These are phyloP conservation scores for Brenthis ino DNA, from an alignment of 2,888 invertebrate genomes.

Conservation along the genomic window DNA sequence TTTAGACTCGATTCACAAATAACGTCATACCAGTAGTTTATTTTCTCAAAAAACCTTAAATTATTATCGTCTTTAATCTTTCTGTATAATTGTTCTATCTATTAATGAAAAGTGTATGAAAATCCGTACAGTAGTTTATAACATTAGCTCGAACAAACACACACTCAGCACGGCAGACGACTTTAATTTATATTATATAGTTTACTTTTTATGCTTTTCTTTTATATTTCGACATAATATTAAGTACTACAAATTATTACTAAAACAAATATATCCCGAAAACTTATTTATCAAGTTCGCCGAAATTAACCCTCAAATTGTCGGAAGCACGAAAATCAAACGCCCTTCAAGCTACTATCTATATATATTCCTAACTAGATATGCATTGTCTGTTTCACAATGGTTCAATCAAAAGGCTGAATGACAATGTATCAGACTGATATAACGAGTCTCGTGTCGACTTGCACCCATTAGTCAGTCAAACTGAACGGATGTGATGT, in stretches of 20 bases:
- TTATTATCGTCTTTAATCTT: too few species aligned
- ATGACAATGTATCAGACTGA: slow-evolving; percentile 10
- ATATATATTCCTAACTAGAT: slow-evolving; percentile 12
- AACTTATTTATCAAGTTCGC: slow-evolving; percentile 48
- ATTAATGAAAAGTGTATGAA: too few species aligned
- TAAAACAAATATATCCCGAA: slow-evolving; percentile 41
- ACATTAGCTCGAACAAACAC: too few species aligned
- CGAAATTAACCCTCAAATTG: slow-evolving; percentile 48
- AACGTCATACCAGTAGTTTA: too few species aligned
- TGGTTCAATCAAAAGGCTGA: slow-evolving; percentile 5
- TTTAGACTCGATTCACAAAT: too few species aligned
- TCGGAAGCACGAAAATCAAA: slow-evolving; percentile 37
- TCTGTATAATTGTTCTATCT: too few species aligned
- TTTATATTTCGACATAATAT: not conserved
- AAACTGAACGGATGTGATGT: not conserved
- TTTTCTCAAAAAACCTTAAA: too few species aligned
- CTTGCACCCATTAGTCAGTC: not conserved
- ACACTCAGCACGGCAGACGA: too few species aligned
- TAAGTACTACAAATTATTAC: slow-evolving; percentile 24
- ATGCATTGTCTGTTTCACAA: slow-evolving; percentile 16
- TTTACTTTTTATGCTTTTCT: not conserved
- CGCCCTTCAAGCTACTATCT: slow-evolving; percentile 2
- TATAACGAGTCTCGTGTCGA: slow-evolving; percentile 3
- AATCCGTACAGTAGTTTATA: too few species aligned
- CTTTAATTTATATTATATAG: too few species aligned